These are phyloP conservation scores for Zonitis immaculata DNA, from an alignment of 2,888 invertebrate species.

Conservation along the genomic window DNA sequence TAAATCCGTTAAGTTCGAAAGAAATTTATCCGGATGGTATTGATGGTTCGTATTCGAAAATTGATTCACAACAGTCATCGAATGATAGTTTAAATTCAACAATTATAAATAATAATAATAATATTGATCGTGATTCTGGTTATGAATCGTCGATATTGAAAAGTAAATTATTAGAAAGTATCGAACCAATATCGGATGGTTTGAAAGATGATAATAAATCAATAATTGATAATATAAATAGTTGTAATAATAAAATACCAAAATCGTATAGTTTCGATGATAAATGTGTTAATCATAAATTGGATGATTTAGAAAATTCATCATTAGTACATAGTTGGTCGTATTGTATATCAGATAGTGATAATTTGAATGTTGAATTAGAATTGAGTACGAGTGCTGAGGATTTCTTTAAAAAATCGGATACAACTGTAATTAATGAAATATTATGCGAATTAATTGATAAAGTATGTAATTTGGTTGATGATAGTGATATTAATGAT, in stretches of 20 bases:
- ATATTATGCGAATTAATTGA: conserved; percentile 58
- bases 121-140: conserved; percentile 38
- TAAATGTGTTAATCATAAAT: conserved; percentile 37
- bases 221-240: no score
- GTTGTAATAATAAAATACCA: conserved; percentile 30
- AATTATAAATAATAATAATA: conserved; percentile 21
- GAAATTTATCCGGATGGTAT: conserved; percentile 47
- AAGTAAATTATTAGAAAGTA: conserved; percentile 39
- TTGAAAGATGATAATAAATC: conserved; percentile 33
- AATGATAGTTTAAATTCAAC: conserved; percentile 41
- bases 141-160: conserved; percentile 34
- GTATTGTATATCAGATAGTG: conserved; percentile 48
- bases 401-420: conserved; percentile 58
- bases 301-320: conserved; percentile 47
- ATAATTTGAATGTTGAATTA: conserved; percentile 48
- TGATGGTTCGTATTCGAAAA: conserved; percentile 44
- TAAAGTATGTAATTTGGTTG: conserved; percentile 47
- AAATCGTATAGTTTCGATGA: conserved; percentile 49
- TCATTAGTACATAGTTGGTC: conserved; percentile 57
- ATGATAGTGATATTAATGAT: conserved; percentile 13
- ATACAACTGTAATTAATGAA: conserved; percentile 52
- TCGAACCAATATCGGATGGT: conserved; percentile 45
- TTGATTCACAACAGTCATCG: conserved; percentile 40
- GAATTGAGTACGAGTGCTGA: conserved; percentile 62
- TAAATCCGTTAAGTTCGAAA: conserved; percentile 47